Evolutionary conservation across 2,888 invertebrate genomes (phyloP), one percentile per base, ranked within the genome.

Genomic region (Heterodera filipjevi): DNA sequence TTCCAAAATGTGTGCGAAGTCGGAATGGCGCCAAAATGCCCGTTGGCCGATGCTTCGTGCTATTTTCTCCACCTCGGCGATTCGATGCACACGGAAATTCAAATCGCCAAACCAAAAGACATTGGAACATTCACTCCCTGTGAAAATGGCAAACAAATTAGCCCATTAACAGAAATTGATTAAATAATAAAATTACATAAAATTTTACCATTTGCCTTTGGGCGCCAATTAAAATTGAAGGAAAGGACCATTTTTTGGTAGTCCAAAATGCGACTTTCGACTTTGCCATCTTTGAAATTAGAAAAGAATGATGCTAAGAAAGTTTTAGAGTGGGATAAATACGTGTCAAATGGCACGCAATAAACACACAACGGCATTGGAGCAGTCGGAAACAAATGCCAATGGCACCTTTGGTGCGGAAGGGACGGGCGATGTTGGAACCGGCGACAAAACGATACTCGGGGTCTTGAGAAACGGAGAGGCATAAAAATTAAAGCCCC

Each of bases 261-360:
- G 80, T 87, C 87, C 39, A 83, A 81, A 27, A 86, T 81, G 64
- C 87, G 82, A 19, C 84, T 82, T 71, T 84, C 80, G 32, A 84
- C 78, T 35, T 83, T 84, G 39, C 84, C 87, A 53, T 88, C 87
- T 79, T 19, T 35, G 16, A 32, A 22, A 53, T 30, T n/a, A n/a
- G 16, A 53, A 66, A 39, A 74, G 49, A 53, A 49, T 74, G 27
- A 3, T 5, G 19, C 53, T 0, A 72, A 72, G 3, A 32, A 46
- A 59, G 8, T n/a, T n/a, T n/a, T n/a, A n/a, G n/a, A n/a, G 39
- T 35, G 30, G 30, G 14, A 2, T 49, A 83, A 84, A 83, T 72
- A 89, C 96, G 95, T 0, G 95, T 95, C 83, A 99, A 92, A 91
- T 99, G 98, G 32, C 95, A 95, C 68, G 95, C 96, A 6, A 98